Base-by-base conservation (phyloP, 2,113 vertebrate species). In the Malurus cyaneus region DNA sequence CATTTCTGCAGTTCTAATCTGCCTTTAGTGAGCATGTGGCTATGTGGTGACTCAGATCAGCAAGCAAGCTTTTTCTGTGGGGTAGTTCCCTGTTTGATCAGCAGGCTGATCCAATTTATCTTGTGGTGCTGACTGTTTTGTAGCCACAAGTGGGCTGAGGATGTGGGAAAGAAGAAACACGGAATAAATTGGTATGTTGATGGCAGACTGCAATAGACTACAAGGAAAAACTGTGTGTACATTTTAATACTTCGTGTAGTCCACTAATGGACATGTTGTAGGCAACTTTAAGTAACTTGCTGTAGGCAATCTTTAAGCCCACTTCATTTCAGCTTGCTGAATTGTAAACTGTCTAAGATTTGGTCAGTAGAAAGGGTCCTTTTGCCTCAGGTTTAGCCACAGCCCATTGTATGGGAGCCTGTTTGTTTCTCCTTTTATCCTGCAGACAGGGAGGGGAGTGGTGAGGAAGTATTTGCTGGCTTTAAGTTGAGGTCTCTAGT, bases 71-170 rank as follows among this genome's bases (percentile, higher is more conserved):
- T 80, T 93, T 94, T 91, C 62, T 80, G 50, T 89, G 79, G 54
- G 26, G 34, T 86, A 92, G 81, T 76, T 76, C 62, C 76, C 46
- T 86, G 47, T 90, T 89, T 89, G 85, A 92, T 89, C 79, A 95
- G 81, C 66, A 69, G 54, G 53, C 70, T 91, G 85, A 85, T 82
- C 54, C 16, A 28, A 34, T 92, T 94, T 82, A 54, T 94, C 62
- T 94, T 77, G 79, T 91, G 78, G 61, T 0, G 3, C 71, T 89
- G 90, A 87, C 70, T 92, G 66, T 42, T 92, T 88, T 82, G 70
- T 46, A 86, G 67, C 46, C 19, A 21, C 57, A 52, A 44, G 88
- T 88, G 80, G 70, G 85, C 59, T 82, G 74, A 65, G 59, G 42
- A 15, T 95, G 85, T 85, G 74, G 62, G 66, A 92, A 92, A 92